Percentiles rank a stretch among this genome's conserved stretches.
Conservation (phyloP, 2,113 vertebrate genomes). For the Pterocles orientalis region DNA sequence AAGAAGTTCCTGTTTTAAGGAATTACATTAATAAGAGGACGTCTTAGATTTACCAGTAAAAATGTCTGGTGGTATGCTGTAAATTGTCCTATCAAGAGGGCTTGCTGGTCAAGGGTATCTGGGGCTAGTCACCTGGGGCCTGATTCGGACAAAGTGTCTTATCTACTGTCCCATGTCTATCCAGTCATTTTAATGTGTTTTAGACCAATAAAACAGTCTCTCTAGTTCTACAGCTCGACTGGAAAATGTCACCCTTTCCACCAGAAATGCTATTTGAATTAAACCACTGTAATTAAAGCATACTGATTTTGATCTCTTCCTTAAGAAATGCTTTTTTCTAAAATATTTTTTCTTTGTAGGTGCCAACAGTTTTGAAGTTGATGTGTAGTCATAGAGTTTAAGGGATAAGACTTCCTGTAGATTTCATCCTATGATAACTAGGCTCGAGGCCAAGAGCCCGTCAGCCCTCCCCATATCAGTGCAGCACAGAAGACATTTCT, state of each 20-base stretch:
- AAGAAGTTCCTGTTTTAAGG: not conserved
- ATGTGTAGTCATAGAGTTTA: not conserved
- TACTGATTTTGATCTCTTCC: not conserved
- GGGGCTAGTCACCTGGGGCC: not conserved
- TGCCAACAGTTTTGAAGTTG: not conserved
- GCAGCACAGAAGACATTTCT: not conserved
- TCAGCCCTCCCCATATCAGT: accelerated
- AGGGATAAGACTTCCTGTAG: not conserved
- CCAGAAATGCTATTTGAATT: not conserved
- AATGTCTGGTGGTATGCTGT: not conserved
- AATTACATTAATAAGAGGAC: not conserved
- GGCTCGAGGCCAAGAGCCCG: not conserved
- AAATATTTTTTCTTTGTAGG: not conserved
- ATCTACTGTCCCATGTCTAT: not conserved
- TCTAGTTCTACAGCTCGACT: not conserved
- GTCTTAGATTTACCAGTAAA: not conserved
- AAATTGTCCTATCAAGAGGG: not conserved
- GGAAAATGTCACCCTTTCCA: not conserved
- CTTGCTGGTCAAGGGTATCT: not conserved
- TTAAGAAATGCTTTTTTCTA: not conserved
- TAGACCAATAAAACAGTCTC: not conserved
- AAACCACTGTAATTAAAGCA: not conserved
- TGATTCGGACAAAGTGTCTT: not conserved
- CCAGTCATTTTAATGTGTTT: not conserved
- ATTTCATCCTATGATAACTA: not conserved